Conservation (phyloP, 2,113 vertebrate species). For the Hydrochoerus hydrochaeris region DNA sequence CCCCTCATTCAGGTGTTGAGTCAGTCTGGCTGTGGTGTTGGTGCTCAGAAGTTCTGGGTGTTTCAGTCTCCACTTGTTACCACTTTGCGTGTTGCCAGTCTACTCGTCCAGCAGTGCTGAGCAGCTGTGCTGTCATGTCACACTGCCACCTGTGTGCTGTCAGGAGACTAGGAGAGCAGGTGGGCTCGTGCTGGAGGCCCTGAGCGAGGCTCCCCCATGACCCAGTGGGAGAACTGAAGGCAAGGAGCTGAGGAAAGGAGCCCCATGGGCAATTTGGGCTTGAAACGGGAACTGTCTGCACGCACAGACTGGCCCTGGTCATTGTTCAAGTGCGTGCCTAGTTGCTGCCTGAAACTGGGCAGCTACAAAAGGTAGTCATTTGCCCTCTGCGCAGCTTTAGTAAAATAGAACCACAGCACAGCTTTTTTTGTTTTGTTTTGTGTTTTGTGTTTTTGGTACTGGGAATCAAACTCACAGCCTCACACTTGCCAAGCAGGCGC, state of each 20-base stretch:
- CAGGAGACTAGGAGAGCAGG: background rate
- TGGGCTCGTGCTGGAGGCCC: background rate
- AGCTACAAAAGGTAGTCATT: background rate
- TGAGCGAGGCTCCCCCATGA: background rate
- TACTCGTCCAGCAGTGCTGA: background rate
- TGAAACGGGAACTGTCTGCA: background rate
- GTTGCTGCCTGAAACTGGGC: background rate
- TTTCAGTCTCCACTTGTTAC: background rate
- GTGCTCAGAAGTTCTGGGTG: background rate
- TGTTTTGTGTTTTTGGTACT: background rate
- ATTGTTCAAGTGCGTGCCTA: background rate
- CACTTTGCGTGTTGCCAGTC: background rate
- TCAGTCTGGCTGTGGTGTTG: background rate
- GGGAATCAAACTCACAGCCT: too few species aligned
- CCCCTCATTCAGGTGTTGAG: background rate
- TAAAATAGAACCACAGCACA: background rate
- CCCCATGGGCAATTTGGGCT: background rate
- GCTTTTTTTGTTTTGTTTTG: background rate
- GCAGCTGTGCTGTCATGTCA: background rate
- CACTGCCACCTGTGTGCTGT: background rate
- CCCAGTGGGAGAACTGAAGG: background rate
- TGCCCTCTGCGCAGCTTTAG: background rate
- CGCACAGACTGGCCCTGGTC: background rate
- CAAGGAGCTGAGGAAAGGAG: background rate
- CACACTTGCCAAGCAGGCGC: too few species aligned